Conservation (phyloP, 1,140 invertebrate genomes). For the Dinoponera quadriceps region DNA sequence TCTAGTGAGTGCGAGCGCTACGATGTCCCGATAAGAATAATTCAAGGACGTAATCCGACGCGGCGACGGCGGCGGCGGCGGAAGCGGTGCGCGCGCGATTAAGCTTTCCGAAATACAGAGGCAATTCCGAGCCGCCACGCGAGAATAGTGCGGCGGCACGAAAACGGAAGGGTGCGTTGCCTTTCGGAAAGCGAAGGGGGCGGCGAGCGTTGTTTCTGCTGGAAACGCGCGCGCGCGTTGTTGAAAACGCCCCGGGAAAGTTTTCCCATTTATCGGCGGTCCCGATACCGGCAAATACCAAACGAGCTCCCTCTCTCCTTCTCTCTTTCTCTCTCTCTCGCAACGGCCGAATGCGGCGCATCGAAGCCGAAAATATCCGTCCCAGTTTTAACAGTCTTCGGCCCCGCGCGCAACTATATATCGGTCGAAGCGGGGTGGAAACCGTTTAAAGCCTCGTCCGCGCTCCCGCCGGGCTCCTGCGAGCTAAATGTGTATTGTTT, state of each 20-base stretch:
- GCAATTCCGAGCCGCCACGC: conserved; percentile 56
- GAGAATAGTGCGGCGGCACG: conserved; percentile 56
- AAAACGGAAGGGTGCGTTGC: conserved; percentile 57
- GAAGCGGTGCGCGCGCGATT: conserved; percentile 22
- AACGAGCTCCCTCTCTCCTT: conserved; percentile 56
- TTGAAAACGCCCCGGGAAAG: conserved; percentile 74
- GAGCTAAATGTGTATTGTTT: conserved; percentile 78
- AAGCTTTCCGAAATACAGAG: conserved; percentile 57
- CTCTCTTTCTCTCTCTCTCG: conserved; percentile 22
- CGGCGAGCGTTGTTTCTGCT: conserved; percentile 27
- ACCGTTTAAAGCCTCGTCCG: conserved; percentile 68
- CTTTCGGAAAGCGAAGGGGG: conserved; percentile 58
- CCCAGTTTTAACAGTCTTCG: conserved; percentile 77
- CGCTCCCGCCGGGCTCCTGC: conserved; percentile 45
- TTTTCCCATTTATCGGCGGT: conserved; percentile 79
- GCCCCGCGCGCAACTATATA: conserved; percentile 29
- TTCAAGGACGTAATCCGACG: conserved; percentile 56
- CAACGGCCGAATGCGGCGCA: conserved; percentile 62
- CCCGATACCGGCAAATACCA: conserved; percentile 72
- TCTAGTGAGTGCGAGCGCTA: conserved; percentile 13
- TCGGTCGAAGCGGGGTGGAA: conserved; percentile 51
- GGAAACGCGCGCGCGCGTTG: not conserved
- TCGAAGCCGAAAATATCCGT: conserved; percentile 78
- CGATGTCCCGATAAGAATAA: conserved; percentile 45
- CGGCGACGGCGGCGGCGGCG: not conserved